A percentile compares a stretch with the other conserved stretches of the same genome.
phyloP scores from a whole-genome alignment of 2,113 vertebrate genomes.

The Oreotragus oreotragus region DNA sequence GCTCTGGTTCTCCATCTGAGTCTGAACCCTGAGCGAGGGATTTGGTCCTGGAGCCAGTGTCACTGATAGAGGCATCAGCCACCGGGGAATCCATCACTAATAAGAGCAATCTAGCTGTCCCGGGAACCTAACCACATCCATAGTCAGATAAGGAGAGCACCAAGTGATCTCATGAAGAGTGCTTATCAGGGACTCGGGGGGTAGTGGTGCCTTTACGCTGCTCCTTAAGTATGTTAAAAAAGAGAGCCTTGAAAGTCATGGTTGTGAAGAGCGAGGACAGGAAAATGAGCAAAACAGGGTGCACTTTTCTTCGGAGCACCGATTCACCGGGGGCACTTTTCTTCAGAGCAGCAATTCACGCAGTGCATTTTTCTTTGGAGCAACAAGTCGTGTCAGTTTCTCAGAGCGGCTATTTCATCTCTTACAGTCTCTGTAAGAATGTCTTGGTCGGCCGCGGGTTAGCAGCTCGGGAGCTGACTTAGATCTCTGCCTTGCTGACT shows the following conservation, averaged over 20 bases:
- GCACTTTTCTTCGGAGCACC: neutral
- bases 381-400: neutral
- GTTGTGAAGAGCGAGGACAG: neutral
- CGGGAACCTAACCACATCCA: neutral
- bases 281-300: neutral
- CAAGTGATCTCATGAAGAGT: neutral
- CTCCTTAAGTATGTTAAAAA: conserved; percentile 37
- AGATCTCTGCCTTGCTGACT: neutral
- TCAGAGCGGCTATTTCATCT: neutral
- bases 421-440: neutral
- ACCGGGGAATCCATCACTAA: neutral
- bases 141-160: neutral
- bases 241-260: conserved; percentile 13
- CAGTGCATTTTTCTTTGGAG: neutral
- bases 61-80: neutral
- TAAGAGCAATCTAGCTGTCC: neutral
- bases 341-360: neutral
- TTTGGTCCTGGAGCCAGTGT: neutral
- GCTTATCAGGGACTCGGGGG: neutral
- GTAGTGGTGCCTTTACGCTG: neutral
- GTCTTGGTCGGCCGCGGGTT: neutral
- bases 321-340: neutral
- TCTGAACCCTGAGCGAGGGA: neutral
- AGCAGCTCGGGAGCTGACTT: neutral
- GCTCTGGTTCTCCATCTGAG: neutral